Conservation (phyloP, 2,797 vertebrate species). For the Gephyroberyx darwinii region DNA sequence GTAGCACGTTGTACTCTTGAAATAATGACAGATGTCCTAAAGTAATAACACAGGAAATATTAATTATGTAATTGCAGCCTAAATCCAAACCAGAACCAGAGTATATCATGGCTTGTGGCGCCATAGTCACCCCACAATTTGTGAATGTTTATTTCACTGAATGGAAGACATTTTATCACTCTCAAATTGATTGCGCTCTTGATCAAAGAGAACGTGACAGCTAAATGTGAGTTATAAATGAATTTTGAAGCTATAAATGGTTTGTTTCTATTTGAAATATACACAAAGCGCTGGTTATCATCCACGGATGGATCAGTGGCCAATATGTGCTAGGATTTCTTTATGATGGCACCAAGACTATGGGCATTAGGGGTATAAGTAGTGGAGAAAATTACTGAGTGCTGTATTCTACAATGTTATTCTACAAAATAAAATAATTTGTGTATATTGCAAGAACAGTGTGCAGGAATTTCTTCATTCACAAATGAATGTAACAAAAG, state of each 20-base stretch:
- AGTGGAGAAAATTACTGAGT: too few species aligned
- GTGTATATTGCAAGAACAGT: too few species aligned
- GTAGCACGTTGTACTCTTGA: background rate
- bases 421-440: too few species aligned
- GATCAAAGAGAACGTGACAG: slow-evolving; percentile 42
- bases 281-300: too few species aligned
- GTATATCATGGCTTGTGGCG: slow-evolving; percentile 39
- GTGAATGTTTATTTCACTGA: slow-evolving; percentile 14
- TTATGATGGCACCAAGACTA: too few species aligned
- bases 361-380: too few species aligned
- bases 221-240: slow-evolving; percentile 45
- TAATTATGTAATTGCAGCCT: too few species aligned
- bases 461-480: too few species aligned
- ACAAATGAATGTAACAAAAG: background rate
- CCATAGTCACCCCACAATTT: slow-evolving; percentile 51
- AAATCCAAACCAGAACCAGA: slow-evolving; percentile 34
- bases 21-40: slow-evolving; percentile 39
- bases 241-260: slow-evolving; percentile 37
- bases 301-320: too few species aligned
- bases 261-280: slow-evolving; percentile 4
- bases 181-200: slow-evolving; percentile 44
- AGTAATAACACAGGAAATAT: slow-evolving; percentile 38
- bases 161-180: slow-evolving; percentile 53
- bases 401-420: too few species aligned
- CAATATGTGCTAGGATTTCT: too few species aligned